These are phyloP conservation scores for Tachysurus fulvidraco DNA, from an alignment of 2,113 vertebrate species.

Conservation along the genomic window DNA sequence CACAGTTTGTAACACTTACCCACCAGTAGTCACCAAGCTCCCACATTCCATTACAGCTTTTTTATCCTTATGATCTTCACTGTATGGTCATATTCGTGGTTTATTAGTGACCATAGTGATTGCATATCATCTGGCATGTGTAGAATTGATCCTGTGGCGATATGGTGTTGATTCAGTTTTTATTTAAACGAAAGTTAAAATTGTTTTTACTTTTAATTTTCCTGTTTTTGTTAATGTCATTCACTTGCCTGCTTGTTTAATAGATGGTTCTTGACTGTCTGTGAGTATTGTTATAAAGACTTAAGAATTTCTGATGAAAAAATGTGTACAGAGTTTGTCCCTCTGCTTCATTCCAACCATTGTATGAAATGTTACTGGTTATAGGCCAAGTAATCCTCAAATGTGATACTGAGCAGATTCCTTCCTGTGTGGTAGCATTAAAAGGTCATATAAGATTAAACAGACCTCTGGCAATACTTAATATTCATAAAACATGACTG, in stretches of 20 bases:
- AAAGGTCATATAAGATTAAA: neutral
- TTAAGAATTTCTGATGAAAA: constrained; percentile 39
- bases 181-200: constrained; percentile 32
- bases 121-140: constrained; percentile 39
- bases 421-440: constrained; percentile 1
- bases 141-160: constrained; percentile 57
- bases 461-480: neutral
- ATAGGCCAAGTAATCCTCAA: neutral
- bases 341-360: constrained; percentile 25
- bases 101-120: constrained; percentile 23
- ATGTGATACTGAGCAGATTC: constrained; percentile 15
- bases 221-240: constrained; percentile 52
- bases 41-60: neutral
- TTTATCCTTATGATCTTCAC: constrained; percentile 3
- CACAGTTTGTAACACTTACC: constrained; percentile 41
- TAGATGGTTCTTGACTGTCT: constrained; percentile 61
- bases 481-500: neutral
- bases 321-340: constrained; percentile 42
- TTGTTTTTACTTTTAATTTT: constrained; percentile 58
- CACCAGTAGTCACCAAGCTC: neutral
- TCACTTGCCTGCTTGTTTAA: constrained; percentile 67
- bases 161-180: constrained; percentile 59
- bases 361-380: constrained; percentile 34
- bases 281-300: constrained; percentile 47
- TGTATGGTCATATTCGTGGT: constrained; percentile 28